These are phyloP conservation scores for Choloepus didactylus DNA, from an alignment of 2,797 vertebrate genomes.

Conservation along the genomic window DNA sequence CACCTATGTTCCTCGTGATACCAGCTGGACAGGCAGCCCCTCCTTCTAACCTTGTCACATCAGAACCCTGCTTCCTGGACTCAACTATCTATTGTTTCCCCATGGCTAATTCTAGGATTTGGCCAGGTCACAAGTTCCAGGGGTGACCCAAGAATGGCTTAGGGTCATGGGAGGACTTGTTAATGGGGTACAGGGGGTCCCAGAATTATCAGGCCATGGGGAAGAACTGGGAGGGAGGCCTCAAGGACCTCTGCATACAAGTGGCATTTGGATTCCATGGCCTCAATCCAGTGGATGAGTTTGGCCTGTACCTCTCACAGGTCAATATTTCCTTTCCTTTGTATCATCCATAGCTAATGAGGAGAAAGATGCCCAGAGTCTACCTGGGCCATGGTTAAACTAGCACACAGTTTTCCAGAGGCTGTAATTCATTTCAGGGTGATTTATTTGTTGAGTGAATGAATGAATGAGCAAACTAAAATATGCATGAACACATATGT, in stretches of 20 bases:
- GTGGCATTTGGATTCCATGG: neutral
- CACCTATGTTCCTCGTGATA: accelerated
- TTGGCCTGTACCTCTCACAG: neutral
- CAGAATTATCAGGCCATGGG: neutral
- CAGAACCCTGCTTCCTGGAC: neutral
- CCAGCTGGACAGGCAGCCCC: neutral
- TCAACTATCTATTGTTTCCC: neutral
- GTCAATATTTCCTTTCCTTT: neutral
- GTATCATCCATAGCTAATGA: neutral
- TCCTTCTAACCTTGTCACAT: neutral
- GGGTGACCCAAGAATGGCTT: neutral
- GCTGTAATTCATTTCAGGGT: neutral
- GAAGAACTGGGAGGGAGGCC: neutral
- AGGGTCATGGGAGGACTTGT: neutral
- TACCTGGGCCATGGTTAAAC: neutral
- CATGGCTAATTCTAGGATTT: too few relatives aligned
- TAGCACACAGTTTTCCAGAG: neutral
- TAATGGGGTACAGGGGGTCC: too few relatives aligned
- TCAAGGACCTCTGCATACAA: neutral
- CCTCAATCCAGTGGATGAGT: neutral
- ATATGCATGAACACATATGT: neutral
- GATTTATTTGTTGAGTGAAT: neutral
- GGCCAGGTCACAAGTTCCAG: neutral
- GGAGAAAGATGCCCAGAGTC: neutral
- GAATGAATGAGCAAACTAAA: neutral